Evolutionary conservation across 2,797 vertebrate species (phyloP).

Genomic region (Clangula hyemalis): DNA sequence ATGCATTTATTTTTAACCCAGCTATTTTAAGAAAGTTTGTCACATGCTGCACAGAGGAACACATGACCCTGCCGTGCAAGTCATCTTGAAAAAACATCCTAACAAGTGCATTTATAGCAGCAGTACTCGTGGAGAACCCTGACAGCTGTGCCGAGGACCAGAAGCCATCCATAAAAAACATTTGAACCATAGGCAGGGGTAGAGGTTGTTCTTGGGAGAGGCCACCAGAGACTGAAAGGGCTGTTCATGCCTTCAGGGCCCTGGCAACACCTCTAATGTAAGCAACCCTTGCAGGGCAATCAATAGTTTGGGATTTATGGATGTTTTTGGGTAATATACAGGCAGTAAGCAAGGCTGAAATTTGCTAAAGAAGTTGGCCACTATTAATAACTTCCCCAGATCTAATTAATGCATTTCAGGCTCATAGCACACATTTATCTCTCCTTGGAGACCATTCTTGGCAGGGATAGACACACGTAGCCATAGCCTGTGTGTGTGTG

Average conservation of each 20-base stretch:
- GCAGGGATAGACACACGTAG: not conserved
- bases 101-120: not conserved
- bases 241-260: not conserved
- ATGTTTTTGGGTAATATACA: not conserved
- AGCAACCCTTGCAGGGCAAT: not conserved
- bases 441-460: slow-evolving; percentile 28
- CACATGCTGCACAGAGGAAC: not conserved
- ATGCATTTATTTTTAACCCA: not conserved
- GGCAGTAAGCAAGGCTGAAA: not conserved
- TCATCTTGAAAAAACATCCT: not conserved
- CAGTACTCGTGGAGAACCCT: not conserved
- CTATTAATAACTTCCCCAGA: slow-evolving; percentile 38
- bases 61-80: not conserved
- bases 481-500: not conserved
- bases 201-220: not conserved
- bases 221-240: not conserved
- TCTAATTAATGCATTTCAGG: slow-evolving; percentile 19
- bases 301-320: not conserved
- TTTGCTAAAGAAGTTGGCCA: not conserved
- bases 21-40: not conserved
- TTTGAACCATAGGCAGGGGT: not conserved
- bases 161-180: not conserved
- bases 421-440: not conserved
- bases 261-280: not conserved
- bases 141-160: not conserved